Evolutionary conservation across 2,113 vertebrate genomes (phyloP), one percentile per base, ranked within the genome.

Genomic region (Edolisoma coerulescens): DNA sequence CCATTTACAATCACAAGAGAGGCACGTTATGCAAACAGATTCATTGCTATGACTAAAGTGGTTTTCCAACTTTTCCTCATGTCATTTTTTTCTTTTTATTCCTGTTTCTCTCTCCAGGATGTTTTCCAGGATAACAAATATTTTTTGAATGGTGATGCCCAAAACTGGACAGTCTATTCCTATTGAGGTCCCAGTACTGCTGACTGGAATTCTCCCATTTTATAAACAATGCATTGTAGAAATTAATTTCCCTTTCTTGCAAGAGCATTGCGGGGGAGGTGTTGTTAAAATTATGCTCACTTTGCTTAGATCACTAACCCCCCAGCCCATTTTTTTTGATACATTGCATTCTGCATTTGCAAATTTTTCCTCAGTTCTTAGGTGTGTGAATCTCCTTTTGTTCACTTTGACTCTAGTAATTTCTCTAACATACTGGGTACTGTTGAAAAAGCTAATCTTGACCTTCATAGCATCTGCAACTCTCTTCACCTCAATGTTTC

Each of bases 211-310:
- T 76, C 19, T 65, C 27, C 37, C 22, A 30, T 63, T 64, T 56
- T 52, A 44, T 68, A 68, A 24, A 83, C 56, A 85, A 71, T 3
- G 3, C 44, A 95, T 28, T 10, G 2, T 18, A 59, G n/a, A 71
- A 74, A 45, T 10, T 42, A 2, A 56, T 21, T 26, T 82, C 5
- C 26, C 10, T 82, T 74, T 68, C 59, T 22, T 26, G 8, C 50
- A 87, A 77, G 24, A 30, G 15, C 42, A 41, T 21, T 3, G 4
- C 7, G 1, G 17, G 33, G 7, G 2, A 0, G 0, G 6, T 21
- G 12, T 32, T 84, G 18, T 64, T 59, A 84, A 87, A 92, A 74
- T 84, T 24, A 49, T 27, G 15, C 10, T 89, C 23, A 13, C 10
- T 80, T 79, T n/a, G 26, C 33, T 76, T 50, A 44, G 21, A 53